Base-by-base conservation (phyloP, 1,140 invertebrate species). In the Asbolus verrucosus region DNA sequence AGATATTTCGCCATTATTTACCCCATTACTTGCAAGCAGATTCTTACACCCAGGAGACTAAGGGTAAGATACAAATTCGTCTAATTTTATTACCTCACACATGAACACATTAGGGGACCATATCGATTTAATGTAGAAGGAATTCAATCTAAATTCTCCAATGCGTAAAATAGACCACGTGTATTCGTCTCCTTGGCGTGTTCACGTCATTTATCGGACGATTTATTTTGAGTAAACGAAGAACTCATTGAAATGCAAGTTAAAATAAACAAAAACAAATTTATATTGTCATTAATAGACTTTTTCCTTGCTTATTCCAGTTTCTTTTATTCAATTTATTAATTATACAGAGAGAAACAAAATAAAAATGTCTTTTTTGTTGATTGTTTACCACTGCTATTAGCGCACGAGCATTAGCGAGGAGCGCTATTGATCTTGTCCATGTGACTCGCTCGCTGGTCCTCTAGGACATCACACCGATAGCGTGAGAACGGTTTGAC, bases 1-100 rank as follows among this genome's bases (percentile, higher is more conserved):
- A 83, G 92, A 66, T 94, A 93, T 76, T 87, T 94, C 69, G 92
- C 91, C 59, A 94, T 93, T 39, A 90, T 93, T 69, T 90, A 93
- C 80, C 92, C 92, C 4, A 92, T 94, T 66, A 89, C 89, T 1
- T 92, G 91, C 77, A 91, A 91, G 73, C 90, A 91, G 73, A 91
- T 92, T 71, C 81, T 92, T 21, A 92, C 91, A 0, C 87, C 89
- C 1, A 85, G 83, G 6, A 83, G 90, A 73, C 81, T 92, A 9
- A 85, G 88, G 82, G 88, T 91, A 84, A 88, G 87, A 81, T 8
- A 5, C 21, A 14, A 15, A 41, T 71, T 36, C 13, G 18, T 11
- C 9, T 43, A 15, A 59, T n/a, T 59, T 24, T 15, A 5, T 15
- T 15, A 43, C 5, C 16, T 43, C n/a, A n/a, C n/a, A 41, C 6